phyloP scores from a whole-genome alignment of 2,797 vertebrate genomes.

The Acanthis flammea region DNA sequence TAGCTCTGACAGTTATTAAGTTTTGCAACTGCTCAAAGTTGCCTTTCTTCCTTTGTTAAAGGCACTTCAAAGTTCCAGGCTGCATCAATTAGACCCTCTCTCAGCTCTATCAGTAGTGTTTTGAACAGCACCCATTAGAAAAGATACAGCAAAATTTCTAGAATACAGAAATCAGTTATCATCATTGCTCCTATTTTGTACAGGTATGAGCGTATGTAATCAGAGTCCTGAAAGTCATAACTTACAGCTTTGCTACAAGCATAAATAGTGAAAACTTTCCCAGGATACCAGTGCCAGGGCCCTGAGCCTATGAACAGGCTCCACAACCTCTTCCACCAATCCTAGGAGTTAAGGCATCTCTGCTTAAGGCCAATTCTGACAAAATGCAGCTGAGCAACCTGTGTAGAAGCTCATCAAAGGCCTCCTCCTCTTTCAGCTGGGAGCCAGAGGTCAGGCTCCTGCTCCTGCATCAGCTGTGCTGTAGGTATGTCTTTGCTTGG shows the following conservation, averaged over 20 bases:
- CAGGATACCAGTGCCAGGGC: background rate
- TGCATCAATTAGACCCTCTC: background rate
- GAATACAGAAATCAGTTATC: background rate
- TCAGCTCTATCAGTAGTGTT: background rate
- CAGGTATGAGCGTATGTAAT: background rate
- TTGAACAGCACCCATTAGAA: background rate
- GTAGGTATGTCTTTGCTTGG: background rate
- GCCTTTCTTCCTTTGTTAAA: background rate
- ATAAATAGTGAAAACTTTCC: background rate
- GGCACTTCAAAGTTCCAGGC: background rate
- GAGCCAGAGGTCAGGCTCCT: background rate
- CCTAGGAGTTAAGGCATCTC: background rate
- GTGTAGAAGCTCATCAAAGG: background rate
- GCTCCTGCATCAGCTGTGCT: background rate
- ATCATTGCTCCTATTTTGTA: background rate
- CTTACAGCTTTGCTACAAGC: background rate
- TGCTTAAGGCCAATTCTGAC: background rate
- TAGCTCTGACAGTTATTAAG: background rate
- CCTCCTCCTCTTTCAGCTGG: background rate
- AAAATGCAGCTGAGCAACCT: background rate
- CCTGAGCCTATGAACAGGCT: background rate
- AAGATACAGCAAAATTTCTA: background rate
- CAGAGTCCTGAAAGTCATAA: background rate
- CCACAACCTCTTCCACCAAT: background rate
- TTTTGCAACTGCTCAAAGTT: background rate